phyloP scores from a whole-genome alignment of 2,113 vertebrate genomes.

The Sylvia atricapilla region DNA sequence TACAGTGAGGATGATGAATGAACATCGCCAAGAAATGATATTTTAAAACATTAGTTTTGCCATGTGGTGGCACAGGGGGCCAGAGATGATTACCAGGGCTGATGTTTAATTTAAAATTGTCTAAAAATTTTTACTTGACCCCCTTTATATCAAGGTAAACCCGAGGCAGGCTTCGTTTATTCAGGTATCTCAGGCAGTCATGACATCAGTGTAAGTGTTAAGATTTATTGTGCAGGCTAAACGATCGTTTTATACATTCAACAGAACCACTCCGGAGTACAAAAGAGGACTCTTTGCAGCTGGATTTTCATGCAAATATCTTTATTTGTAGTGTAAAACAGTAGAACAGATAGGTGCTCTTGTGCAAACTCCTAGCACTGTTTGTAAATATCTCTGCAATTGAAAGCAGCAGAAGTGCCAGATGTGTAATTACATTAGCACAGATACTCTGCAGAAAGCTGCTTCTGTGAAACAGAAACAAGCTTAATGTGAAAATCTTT shows the following conservation, averaged over 20 bases:
- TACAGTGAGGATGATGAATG: conserved; percentile 35
- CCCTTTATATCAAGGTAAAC: conserved; percentile 35
- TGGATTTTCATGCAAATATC: conserved; percentile 42
- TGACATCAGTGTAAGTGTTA: neutral
- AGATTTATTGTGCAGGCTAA: conserved; percentile 15
- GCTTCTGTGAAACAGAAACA: conserved; percentile 22
- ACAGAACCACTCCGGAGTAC: neutral
- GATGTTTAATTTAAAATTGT: conserved; percentile 46
- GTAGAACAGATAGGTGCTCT: conserved; percentile 7
- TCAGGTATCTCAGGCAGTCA: neutral
- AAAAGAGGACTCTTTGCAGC: neutral
- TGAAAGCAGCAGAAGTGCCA: conserved; percentile 43
- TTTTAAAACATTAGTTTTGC: conserved; percentile 49
- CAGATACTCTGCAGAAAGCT: conserved; percentile 41
- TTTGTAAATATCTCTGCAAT: conserved; percentile 43
- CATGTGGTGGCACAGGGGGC: conserved; percentile 13
- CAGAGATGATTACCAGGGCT: conserved; percentile 28
- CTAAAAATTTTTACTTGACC: conserved; percentile 14
- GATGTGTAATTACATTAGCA: conserved; percentile 53
- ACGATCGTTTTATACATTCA: conserved; percentile 9
- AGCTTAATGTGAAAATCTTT: conserved; percentile 48
- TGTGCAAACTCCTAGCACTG: conserved; percentile 37
- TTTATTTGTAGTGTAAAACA: conserved; percentile 18
- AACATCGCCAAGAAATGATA: neutral
- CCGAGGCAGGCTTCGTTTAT: neutral